Evolutionary conservation across 2,888 invertebrate species (phyloP).

Genomic region (Micoletzkya japonica): DNA sequence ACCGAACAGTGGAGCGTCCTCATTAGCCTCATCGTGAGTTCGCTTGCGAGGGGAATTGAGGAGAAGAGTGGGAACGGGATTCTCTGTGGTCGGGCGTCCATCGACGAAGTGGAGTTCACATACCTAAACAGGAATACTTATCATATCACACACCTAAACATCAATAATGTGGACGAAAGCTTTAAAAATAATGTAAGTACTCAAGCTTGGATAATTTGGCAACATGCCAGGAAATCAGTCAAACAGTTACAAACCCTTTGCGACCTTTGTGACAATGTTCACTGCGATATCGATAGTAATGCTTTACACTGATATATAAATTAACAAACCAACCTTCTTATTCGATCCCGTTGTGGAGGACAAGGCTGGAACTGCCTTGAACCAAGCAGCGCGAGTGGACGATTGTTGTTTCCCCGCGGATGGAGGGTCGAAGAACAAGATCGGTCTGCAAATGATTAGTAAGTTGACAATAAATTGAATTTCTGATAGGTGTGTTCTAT

Average conservation of each 20-base stretch:
- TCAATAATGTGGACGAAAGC: background rate
- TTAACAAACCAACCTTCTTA: background rate
- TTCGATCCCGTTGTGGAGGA: background rate
- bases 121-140: slow-evolving; percentile 16
- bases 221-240: no score
- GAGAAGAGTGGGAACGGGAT: slow-evolving; percentile 5
- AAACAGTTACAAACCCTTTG: no score
- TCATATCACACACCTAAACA: background rate
- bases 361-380: slow-evolving; percentile 11
- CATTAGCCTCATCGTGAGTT: background rate
- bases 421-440: background rate
- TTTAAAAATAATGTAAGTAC: no score
- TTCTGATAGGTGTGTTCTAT: no score
- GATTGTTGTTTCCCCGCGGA: background rate
- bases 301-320: no score
- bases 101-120: slow-evolving; percentile 17
- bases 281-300: no score
- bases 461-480: background rate
- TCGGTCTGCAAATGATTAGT: background rate
- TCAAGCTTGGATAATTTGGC: no score
- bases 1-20: background rate
- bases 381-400: background rate
- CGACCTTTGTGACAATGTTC: no score
- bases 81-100: slow-evolving; percentile 9
- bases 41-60: background rate